Conservation (phyloP, 2,797 vertebrate species). For the Lagodon rhomboides region DNA sequence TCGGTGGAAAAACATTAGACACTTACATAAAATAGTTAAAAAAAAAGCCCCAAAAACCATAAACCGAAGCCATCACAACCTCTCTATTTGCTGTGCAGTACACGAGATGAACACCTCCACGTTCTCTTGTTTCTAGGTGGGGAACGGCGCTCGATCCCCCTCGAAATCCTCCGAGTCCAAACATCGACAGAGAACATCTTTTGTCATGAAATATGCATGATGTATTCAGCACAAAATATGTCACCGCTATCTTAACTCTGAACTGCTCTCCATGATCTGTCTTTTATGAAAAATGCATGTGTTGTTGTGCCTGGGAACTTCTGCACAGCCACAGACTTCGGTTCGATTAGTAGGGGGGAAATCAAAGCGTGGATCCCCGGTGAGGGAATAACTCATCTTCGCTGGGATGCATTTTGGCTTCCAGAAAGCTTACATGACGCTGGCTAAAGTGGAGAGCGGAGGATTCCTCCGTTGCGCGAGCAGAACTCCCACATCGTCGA, state of each 20-base stretch:
- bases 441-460: conserved; percentile 25
- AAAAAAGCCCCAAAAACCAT: background rate
- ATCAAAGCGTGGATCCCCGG: conserved; percentile 56
- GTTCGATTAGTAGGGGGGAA: conserved; percentile 62
- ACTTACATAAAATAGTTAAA: background rate
- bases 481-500: conserved; percentile 11
- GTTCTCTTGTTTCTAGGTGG: conserved; percentile 18
- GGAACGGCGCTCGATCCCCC: conserved; percentile 15
- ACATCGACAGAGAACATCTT: conserved; percentile 64
- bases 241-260: conserved; percentile 48
- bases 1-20: too few species aligned
- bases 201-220: conserved; percentile 73
- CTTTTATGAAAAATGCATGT: conserved; percentile 73
- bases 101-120: conserved; percentile 18
- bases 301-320: conserved; percentile 59
- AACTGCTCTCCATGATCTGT: conserved; percentile 57
- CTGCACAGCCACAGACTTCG: conserved; percentile 49
- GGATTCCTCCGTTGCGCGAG: conserved; percentile 24
- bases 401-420: conserved; percentile 39
- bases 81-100: background rate
- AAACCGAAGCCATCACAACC: background rate
- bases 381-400: conserved; percentile 55
- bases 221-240: conserved; percentile 71
- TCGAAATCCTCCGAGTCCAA: conserved; percentile 37
- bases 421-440: conserved; percentile 16